Percentiles rank a stretch among this genome's conserved stretches.
Evolutionary conservation across 2,113 vertebrate genomes (phyloP).

Genomic region (Meles meles): DNA sequence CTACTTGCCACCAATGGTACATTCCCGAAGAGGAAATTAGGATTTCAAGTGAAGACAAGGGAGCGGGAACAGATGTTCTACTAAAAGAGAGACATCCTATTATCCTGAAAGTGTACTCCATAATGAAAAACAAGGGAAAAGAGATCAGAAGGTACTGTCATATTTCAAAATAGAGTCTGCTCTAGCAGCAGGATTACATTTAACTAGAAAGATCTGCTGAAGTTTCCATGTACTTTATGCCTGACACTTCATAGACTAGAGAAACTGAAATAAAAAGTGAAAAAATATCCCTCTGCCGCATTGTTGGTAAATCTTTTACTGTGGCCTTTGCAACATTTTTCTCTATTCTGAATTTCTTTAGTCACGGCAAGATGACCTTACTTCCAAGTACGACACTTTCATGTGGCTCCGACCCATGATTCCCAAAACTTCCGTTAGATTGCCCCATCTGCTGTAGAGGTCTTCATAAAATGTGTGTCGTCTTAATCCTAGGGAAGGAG

Average conservation of each 20-base stretch:
- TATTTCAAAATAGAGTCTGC: constrained; percentile 46
- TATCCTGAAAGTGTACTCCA: constrained; percentile 43
- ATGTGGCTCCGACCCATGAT: not conserved
- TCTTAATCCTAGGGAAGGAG: not conserved
- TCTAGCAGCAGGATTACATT: not conserved
- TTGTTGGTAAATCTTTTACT: not conserved
- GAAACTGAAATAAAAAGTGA: not conserved
- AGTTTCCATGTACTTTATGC: not conserved
- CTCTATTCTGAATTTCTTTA: not conserved
- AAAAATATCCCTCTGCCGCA: not conserved
- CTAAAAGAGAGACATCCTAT: constrained; percentile 50
- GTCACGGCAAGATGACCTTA: not conserved
- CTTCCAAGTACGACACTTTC: not conserved
- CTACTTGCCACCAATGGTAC: constrained; percentile 39
- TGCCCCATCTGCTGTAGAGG: not conserved
- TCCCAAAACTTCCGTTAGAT: not conserved
- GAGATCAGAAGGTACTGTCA: constrained; percentile 27
- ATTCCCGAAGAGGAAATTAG: constrained; percentile 52
- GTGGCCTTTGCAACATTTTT: not conserved
- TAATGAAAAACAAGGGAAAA: constrained; percentile 57
- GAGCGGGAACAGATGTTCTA: constrained; percentile 56
- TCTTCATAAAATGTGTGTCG: not conserved
- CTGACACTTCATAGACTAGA: not conserved
- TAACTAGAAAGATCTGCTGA: not conserved
- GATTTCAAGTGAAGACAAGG: constrained; percentile 43